Evolutionary conservation across 2,888 invertebrate species (phyloP).

Genomic region (Scaptomyza flava): DNA sequence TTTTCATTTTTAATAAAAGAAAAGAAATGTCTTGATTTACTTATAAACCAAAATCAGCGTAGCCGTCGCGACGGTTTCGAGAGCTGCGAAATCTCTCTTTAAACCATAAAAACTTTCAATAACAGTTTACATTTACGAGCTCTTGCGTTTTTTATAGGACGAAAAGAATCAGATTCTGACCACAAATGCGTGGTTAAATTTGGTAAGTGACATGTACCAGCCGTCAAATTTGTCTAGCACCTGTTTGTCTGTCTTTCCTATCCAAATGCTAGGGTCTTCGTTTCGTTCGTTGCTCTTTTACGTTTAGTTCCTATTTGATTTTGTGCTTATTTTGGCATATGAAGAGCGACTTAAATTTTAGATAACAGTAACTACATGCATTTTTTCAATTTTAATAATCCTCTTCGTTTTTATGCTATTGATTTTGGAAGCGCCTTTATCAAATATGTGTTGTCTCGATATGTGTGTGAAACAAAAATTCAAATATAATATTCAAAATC

Average conservation of each 20-base stretch:
- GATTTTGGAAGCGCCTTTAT: constrained; percentile 52
- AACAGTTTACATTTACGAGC: constrained; percentile 53
- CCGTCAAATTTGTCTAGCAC: constrained; percentile 70
- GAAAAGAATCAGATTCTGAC: constrained; percentile 99
- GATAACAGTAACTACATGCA: constrained; percentile 47
- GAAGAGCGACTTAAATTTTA: constrained; percentile 53
- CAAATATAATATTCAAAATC: constrained; percentile 44
- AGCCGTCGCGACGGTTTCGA: constrained; percentile 36
- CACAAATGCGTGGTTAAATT: constrained; percentile 98
- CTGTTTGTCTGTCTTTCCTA: constrained; percentile 53
- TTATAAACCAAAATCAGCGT: not conserved
- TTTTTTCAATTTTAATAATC: constrained; percentile 8
- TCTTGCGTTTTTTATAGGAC: constrained; percentile 91
- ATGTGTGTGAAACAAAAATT: constrained; percentile 63
- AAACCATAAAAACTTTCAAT: constrained; percentile 26
- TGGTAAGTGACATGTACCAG: constrained; percentile 93
- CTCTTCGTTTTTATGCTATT: constrained; percentile 34
- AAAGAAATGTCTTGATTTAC: not conserved
- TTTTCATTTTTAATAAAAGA: too few species aligned
- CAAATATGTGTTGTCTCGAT: constrained; percentile 67
- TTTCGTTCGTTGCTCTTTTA: constrained; percentile 2
- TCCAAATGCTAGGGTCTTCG: constrained; percentile 31
- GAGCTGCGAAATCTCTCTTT: constrained; percentile 6
- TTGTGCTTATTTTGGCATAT: constrained; percentile 36
- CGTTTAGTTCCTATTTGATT: constrained; percentile 9